These are phyloP conservation scores for Hymenopus coronatus DNA, from an alignment of 2,888 invertebrate species.

Conservation along the genomic window DNA sequence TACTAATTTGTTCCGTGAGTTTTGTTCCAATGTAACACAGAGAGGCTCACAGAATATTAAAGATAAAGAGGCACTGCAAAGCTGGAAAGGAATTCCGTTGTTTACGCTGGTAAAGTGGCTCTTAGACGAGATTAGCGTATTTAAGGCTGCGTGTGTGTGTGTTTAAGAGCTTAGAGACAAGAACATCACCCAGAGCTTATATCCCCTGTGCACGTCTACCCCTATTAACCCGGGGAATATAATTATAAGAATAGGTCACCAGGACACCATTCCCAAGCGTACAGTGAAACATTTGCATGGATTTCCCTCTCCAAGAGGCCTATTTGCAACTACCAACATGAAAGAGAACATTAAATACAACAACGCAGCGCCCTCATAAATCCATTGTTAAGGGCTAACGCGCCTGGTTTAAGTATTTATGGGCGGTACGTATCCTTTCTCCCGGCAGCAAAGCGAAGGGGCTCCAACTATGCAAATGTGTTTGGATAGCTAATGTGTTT, in stretches of 20 bases:
- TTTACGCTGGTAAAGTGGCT: not conserved
- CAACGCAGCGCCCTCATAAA: not conserved
- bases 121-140: not conserved
- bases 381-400: not conserved
- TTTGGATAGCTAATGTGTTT: not conserved
- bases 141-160: not conserved
- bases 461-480: not conserved
- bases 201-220: not conserved
- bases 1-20: not conserved
- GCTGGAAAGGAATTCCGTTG: not conserved
- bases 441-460: not conserved
- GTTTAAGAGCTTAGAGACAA: not conserved
- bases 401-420: not conserved
- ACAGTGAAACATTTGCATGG: not conserved
- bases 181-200: not conserved
- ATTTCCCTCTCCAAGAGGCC: not conserved
- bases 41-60: not conserved
- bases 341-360: not conserved
- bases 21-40: not conserved
- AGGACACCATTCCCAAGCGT: not conserved
- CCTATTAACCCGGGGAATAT: not conserved
- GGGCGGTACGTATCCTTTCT: not conserved
- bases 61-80: not conserved
- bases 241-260: not conserved
- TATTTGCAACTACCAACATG: not conserved